These are phyloP conservation scores for Micrastur ruficollis DNA, from an alignment of 2,797 vertebrate species.

Conservation along the genomic window DNA sequence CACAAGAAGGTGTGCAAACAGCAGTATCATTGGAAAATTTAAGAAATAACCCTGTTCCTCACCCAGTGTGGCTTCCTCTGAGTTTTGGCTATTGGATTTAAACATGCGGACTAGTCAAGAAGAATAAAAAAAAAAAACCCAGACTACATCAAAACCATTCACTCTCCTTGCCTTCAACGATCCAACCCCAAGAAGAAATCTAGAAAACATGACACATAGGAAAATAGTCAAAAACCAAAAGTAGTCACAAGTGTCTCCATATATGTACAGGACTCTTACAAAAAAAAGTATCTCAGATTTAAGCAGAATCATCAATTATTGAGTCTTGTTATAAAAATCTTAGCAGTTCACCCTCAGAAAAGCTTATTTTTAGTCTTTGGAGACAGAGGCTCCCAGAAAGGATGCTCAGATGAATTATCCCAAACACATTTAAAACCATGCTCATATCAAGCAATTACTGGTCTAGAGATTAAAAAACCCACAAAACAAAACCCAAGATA, in stretches of 20 bases:
- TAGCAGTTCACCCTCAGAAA: not conserved
- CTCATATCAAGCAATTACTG: not conserved
- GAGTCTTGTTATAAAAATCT: not conserved
- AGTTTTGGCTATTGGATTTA: not conserved
- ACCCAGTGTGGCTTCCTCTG: not conserved
- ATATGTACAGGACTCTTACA: fast-evolving
- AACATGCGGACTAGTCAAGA: not conserved
- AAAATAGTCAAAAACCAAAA: not conserved
- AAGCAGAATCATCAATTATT: not conserved
- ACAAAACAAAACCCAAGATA: not conserved
- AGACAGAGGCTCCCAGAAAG: not conserved
- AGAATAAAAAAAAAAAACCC: not conserved
- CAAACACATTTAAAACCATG: not conserved
- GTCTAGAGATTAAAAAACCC: not conserved
- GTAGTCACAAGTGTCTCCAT: not conserved
- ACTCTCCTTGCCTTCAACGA: too few relatives aligned
- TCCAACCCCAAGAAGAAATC: not conserved
- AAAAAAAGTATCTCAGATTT: not conserved
- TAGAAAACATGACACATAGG: fast-evolving
- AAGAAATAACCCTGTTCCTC: not conserved
- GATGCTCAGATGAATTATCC: not conserved
- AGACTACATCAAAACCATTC: not conserved
- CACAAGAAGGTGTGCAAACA: not conserved
- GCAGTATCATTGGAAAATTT: not conserved
- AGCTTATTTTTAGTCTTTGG: not conserved